These are phyloP conservation scores for Oreochromis spilurus DNA, from an alignment of 2,113 vertebrate species.

Conservation along the genomic window DNA sequence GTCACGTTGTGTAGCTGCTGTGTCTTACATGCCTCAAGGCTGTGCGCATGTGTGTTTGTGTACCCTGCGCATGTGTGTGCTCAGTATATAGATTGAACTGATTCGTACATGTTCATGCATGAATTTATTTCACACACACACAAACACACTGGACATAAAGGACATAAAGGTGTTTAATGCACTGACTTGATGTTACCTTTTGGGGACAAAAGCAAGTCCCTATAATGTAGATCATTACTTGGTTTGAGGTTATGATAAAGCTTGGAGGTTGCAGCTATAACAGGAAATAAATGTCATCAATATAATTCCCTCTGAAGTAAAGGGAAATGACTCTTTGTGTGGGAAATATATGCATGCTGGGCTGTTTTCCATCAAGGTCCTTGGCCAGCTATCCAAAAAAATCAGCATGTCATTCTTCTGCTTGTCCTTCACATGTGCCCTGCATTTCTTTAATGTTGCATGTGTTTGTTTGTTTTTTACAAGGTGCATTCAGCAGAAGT, in stretches of 20 bases:
- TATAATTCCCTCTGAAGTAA: not conserved
- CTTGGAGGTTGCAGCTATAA: not conserved
- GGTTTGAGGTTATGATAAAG: not conserved
- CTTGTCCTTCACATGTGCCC: not conserved
- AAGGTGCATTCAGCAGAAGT: not conserved
- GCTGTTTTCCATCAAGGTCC: not conserved
- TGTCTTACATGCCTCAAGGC: slow-evolving; percentile 34
- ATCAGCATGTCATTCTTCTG: not conserved
- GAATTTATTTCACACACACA: not conserved
- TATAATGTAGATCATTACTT: not conserved
- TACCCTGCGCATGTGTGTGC: not conserved
- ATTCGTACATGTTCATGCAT: not conserved
- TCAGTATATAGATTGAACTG: not conserved
- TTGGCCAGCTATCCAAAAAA: not conserved
- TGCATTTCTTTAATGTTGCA: not conserved
- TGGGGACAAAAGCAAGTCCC: not conserved
- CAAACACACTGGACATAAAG: not conserved
- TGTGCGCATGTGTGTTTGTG: not conserved
- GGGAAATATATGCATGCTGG: not conserved
- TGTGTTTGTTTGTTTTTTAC: not conserved
- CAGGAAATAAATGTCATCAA: not conserved
- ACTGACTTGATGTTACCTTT: not conserved
- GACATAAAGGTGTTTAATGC: not conserved
- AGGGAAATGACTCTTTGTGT: not conserved
- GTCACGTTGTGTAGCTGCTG: slow-evolving; percentile 33